These are phyloP conservation scores for Bellardia bayeri DNA, from an alignment of 2,888 invertebrate genomes.

Conservation along the genomic window DNA sequence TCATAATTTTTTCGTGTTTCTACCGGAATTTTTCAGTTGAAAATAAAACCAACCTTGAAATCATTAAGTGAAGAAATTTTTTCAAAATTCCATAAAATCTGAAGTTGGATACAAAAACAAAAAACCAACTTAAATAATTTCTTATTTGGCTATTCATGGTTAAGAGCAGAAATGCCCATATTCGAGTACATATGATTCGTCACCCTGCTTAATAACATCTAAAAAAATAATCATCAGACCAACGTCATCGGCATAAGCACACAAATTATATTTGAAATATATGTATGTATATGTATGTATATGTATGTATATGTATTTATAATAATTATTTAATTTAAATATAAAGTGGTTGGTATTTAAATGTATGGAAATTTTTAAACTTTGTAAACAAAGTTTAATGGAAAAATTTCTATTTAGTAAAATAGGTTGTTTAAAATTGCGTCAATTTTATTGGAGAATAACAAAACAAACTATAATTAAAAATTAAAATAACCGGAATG, in stretches of 20 bases:
- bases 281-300: no score
- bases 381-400: constrained; percentile 18
- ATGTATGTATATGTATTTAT: background rate
- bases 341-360: background rate
- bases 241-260: no score
- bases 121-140: constrained; percentile 11
- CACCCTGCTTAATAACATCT: no score
- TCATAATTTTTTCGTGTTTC: background rate
- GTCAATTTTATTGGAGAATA: no score
- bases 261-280: no score
- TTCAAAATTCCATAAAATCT: constrained; percentile 1
- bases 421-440: no score
- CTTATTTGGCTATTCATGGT: constrained; percentile 14
- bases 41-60: constrained; percentile 39
- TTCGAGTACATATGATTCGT: background rate
- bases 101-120: background rate
- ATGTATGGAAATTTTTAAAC: background rate
- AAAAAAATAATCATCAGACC: no score
- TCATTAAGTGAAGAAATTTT: background rate
- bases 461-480: no score
- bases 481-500: no score
- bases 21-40: constrained; percentile 22
- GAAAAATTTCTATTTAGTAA: background rate
- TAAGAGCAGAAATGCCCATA: constrained; percentile 7
- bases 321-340: background rate